Percentiles rank a stretch among this genome's conserved stretches.
phyloP scores from a whole-genome alignment of 2,113 vertebrate genomes.

The Indicator maculatus region DNA sequence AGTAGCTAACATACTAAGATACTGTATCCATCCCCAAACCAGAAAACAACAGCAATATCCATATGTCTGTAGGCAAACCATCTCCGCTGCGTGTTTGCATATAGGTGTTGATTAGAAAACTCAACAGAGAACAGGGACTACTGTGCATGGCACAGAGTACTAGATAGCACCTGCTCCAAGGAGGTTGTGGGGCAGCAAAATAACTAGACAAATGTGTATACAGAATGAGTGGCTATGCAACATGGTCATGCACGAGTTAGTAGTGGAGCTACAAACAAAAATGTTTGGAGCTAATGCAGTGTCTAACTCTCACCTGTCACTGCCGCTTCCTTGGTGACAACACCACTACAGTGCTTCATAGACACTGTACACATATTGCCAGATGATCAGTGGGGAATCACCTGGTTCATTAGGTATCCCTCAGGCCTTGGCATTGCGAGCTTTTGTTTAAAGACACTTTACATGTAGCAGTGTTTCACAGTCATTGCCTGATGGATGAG shows the following conservation, averaged over 20 bases:
- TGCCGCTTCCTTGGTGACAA: neutral
- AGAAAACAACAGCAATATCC: neutral
- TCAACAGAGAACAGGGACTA: neutral
- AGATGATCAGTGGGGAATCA: neutral
- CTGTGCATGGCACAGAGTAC: neutral
- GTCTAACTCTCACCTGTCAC: neutral
- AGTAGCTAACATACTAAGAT: neutral
- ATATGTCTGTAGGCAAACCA: neutral
- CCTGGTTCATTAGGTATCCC: neutral
- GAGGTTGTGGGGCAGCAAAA: neutral
- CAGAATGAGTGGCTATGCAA: accelerated
- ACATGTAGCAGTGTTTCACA: neutral
- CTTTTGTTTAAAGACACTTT: neutral
- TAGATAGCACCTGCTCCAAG: neutral
- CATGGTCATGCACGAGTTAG: neutral
- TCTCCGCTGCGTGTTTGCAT: neutral
- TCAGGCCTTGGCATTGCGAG: neutral
- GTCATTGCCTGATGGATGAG: neutral
- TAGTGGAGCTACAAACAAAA: neutral
- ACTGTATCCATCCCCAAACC: neutral
- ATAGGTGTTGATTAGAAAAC: neutral
- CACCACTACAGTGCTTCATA: neutral
- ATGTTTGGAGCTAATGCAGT: neutral
- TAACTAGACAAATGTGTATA: neutral
- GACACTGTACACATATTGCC: neutral